A percentile compares a stretch with the other conserved stretches of the same genome.
Conservation (phyloP, 2,888 invertebrate genomes). For the Caenorhabditis becei region DNA sequence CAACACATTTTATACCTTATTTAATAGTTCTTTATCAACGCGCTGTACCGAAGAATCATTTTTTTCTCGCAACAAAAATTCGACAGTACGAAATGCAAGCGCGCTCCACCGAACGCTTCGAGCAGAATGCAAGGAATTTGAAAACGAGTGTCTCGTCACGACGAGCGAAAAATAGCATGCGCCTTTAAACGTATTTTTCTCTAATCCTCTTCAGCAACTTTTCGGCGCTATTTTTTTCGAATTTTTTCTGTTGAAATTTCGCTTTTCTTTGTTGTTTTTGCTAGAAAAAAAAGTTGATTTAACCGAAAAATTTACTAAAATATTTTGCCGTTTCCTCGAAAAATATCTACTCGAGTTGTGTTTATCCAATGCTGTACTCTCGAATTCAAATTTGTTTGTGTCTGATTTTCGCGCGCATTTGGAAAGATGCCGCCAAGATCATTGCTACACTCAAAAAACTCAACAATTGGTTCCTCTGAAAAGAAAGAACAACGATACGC, state of each 20-base stretch:
- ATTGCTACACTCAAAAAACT: too few relatives aligned
- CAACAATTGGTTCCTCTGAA: too few relatives aligned
- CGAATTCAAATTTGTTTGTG: too few relatives aligned
- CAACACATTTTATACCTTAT: background rate
- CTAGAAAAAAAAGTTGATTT: background rate
- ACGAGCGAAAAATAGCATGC: conserved; percentile 27
- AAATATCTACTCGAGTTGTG: too few relatives aligned
- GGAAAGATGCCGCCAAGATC: too few relatives aligned
- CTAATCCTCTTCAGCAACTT: conserved; percentile 34
- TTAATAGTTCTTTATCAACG: background rate
- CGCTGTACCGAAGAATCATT: background rate
- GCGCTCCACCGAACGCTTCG: conserved; percentile 34
- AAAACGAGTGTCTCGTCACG: conserved; percentile 55
- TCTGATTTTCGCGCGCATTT: too few relatives aligned
- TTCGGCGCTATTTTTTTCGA: conserved; percentile 35
- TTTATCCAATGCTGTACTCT: too few relatives aligned
- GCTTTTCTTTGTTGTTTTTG: background rate
- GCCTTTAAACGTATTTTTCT: conserved; percentile 45
- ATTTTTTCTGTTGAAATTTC: conserved; percentile 19
- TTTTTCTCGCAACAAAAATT: conserved; percentile 5
- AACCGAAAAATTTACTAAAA: background rate
- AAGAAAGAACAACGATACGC: too few relatives aligned
- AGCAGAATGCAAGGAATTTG: conserved; percentile 42
- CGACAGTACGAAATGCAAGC: background rate
- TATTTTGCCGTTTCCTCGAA: too few relatives aligned